Evolutionary conservation across 2,888 invertebrate genomes (phyloP), one percentile per base, ranked within the genome.

Genomic region (Acanthoscelides obtectus): DNA sequence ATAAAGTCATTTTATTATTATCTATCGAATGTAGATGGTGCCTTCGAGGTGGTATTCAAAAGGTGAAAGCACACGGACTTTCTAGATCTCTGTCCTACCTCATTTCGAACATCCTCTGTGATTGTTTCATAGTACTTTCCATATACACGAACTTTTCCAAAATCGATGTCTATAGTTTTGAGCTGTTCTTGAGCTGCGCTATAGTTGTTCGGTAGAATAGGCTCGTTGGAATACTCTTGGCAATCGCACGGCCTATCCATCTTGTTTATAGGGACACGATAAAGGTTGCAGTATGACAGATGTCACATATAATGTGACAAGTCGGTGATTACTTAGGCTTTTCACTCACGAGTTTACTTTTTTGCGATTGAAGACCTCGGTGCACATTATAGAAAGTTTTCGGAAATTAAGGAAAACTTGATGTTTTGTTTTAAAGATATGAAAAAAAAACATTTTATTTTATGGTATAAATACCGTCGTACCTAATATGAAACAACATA

Each of bases 81-180:
- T 20, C 8, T 69, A 22, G 22, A 8, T 19, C n/a, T 45, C 22
- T 64, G 3, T 19, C 73, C 66, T 69, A 75, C 75, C 67, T 71
- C 20, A 19, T 67, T 71, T 63, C 71, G 67, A 17, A 76, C 22
- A 27, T 75, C 72, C 22, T 73, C 67, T 17, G 64, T 69, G 64
- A 75, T 22, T 21, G 68, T 71, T 72, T 72, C 72, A 17, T 27
- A 20, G 22, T 69, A 71, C 65, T 73, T 69, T 22, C 72, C 45
- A 69, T 25, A 73, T 72, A 73, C 78, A 72, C 72, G 69, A 64
- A 74, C 71, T 72, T 70, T 71, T 21, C 73, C 75, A 71, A 77
- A 75, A 70, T 77, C 72, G 22, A 75, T 27, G 22, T 66, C 63
- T 66, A 64, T 21, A 25, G n/a, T 66, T 71, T 17, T 68, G 12